Base-by-base conservation (phyloP, 2,797 vertebrate species). In the Discoglossus pictus region DNA sequence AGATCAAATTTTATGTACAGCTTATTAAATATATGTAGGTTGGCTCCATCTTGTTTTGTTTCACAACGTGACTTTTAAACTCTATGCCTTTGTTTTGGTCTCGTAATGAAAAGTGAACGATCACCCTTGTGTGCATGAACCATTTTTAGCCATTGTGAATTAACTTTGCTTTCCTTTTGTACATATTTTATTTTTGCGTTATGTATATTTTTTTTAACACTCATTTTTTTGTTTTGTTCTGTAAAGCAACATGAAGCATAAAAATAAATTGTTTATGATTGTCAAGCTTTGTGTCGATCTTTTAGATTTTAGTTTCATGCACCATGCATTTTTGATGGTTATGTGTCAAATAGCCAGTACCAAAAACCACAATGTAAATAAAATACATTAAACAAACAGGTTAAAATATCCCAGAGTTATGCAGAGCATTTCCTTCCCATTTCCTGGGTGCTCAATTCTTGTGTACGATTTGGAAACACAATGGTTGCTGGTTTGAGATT, bases 241-340 rank as follows among this genome's bases (percentile, higher is more conserved):
- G 79, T 86, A 86, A 51, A 85, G 82, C 77, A 81, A 80, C 13
- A 79, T 21, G 73, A 89, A 86, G 82, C 84, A 89, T 87, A 86
- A 78, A 75, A 81, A 86, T 89, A 88, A 87, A 87, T 84, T 71
- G 81, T 85, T 87, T 87, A 79, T 84, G 82, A 80, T 1, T 68
- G 84, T 83, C 67, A 9, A 80, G 79, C 81, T 86, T 82, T 84
- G 82, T 89, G 80, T 83, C 80, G 75, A 84, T 72, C 81, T 84
- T 82, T 86, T 82, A 87, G 83, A 84, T 81, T 80, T 75, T 74
- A 80, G 78, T 73, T 78, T 69, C 63, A 65, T 10, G 21, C 24
- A 51, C n/a, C 15, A 27, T 27, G 25, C 48, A 31, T 51, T 51
- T 51, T 15, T 31, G 27, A 31, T 31, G 68, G 82, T 82, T 78